Percentiles rank a stretch among this genome's conserved stretches.
Evolutionary conservation across 2,113 vertebrate species (phyloP).

Genomic region (Sorex araneus): DNA sequence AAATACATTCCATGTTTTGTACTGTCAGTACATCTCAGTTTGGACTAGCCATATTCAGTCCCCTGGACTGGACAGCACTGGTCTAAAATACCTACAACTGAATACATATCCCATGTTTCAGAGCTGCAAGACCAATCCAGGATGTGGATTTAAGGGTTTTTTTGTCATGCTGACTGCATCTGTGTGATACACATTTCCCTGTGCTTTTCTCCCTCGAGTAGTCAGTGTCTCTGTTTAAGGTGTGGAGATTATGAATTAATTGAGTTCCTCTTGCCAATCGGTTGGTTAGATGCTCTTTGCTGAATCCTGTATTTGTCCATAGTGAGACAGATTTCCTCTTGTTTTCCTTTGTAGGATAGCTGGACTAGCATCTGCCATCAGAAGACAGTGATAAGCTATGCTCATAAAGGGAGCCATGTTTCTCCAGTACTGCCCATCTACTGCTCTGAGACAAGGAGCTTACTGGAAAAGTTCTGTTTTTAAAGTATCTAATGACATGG

Average conservation of each 20-base stretch:
- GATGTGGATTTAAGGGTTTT: not conserved
- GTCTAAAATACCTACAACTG: not conserved
- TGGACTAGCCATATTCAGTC: not conserved
- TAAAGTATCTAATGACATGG: not conserved
- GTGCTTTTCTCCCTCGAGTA: not conserved
- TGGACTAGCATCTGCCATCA: not conserved
- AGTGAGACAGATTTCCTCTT: not conserved
- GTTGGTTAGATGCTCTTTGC: not conserved
- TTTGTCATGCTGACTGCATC: slow-evolving; percentile 8
- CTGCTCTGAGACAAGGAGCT: not conserved
- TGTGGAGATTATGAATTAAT: not conserved
- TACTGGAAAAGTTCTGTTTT: slow-evolving; percentile 9
- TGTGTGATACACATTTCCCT: not conserved
- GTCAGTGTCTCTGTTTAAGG: not conserved
- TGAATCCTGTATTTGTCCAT: slow-evolving; percentile 19
- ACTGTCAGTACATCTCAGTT: not conserved
- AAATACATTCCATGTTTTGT: not conserved
- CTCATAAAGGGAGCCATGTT: not conserved
- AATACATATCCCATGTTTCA: not conserved
- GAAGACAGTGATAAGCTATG: not conserved
- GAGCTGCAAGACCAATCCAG: slow-evolving; percentile 22
- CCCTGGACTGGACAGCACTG: not conserved
- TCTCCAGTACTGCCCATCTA: slow-evolving; percentile 18
- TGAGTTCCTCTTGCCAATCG: not conserved
- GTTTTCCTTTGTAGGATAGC: no score